Evolutionary conservation across 2,797 vertebrate genomes (phyloP).

Genomic region (Darevskia mixta): DNA sequence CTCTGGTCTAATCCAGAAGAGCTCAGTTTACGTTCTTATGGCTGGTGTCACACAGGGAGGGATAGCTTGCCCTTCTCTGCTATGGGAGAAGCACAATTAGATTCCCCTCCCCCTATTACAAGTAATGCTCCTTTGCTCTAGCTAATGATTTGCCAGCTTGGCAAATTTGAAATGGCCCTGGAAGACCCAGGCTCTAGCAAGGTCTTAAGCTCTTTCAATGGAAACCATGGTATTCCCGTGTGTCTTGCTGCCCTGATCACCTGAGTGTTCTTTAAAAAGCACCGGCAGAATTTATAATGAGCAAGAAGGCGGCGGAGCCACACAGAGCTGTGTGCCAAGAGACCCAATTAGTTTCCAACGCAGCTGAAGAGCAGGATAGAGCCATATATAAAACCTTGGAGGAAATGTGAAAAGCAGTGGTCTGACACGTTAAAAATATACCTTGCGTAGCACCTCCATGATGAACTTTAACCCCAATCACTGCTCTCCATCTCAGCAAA

Average conservation of each 20-base stretch:
- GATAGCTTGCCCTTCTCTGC: not conserved
- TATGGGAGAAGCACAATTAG: not conserved
- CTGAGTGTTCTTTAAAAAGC: slow-evolving; percentile 42
- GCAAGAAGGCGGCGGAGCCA: slow-evolving; percentile 36
- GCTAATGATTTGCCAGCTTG: not conserved
- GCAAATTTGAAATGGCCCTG: slow-evolving; percentile 31
- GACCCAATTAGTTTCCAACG: slow-evolving; percentile 64
- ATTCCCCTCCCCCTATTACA: not conserved
- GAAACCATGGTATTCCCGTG: slow-evolving; percentile 37
- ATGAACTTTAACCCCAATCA: slow-evolving; percentile 35
- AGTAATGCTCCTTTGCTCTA: not conserved
- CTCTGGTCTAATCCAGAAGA: not conserved
- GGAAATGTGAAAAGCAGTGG: not conserved
- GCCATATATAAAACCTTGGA: slow-evolving; percentile 6
- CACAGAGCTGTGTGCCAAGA: slow-evolving; percentile 41
- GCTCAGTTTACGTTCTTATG: not conserved
- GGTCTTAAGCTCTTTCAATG: slow-evolving; percentile 10
- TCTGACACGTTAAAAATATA: slow-evolving; percentile 32
- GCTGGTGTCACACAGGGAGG: not conserved
- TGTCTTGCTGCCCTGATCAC: slow-evolving; percentile 45
- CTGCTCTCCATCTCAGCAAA: slow-evolving; percentile 20
- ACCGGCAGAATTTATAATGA: slow-evolving; percentile 46
- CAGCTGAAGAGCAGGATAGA: slow-evolving; percentile 30
- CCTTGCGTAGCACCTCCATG: slow-evolving; percentile 3
- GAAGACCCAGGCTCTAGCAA: slow-evolving; percentile 13